These are phyloP conservation scores for Amblyraja radiata DNA, from an alignment of 2,797 vertebrate species.

Conservation along the genomic window DNA sequence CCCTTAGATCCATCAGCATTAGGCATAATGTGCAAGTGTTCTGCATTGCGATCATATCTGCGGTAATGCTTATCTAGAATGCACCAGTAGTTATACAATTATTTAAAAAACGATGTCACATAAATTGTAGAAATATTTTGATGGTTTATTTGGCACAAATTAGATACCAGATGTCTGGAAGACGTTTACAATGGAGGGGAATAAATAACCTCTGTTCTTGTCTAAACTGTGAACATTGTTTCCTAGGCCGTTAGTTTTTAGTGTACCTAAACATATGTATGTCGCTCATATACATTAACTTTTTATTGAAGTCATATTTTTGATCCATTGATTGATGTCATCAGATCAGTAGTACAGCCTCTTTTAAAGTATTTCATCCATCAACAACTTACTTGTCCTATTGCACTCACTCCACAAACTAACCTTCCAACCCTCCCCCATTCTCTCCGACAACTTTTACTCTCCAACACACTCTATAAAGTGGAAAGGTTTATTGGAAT, in stretches of 20 bases:
- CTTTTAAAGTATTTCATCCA: background rate
- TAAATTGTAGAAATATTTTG: background rate
- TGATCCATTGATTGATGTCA: background rate
- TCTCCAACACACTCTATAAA: too few relatives aligned
- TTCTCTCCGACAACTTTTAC: too few relatives aligned
- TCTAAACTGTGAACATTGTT: background rate
- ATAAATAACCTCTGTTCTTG: background rate
- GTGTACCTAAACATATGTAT: background rate
- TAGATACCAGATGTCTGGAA: background rate
- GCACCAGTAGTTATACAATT: background rate
- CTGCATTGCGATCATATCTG: background rate
- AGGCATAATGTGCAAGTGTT: background rate
- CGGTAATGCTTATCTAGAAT: background rate
- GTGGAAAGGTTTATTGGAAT: too few relatives aligned
- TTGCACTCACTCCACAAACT: background rate
- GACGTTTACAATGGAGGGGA: background rate
- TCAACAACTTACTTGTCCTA: background rate
- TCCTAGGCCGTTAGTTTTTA: background rate
- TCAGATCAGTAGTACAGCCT: background rate
- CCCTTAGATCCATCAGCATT: background rate
- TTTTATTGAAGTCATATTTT: background rate
- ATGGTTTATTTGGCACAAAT: background rate
- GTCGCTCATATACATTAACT: background rate
- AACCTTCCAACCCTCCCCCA: too few relatives aligned
- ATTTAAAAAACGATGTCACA: background rate